A percentile compares a stretch with the other conserved stretches of the same genome.
These are phyloP conservation scores for Tenthredo amoena DNA, from an alignment of 2,888 invertebrate genomes.

Conservation along the genomic window DNA sequence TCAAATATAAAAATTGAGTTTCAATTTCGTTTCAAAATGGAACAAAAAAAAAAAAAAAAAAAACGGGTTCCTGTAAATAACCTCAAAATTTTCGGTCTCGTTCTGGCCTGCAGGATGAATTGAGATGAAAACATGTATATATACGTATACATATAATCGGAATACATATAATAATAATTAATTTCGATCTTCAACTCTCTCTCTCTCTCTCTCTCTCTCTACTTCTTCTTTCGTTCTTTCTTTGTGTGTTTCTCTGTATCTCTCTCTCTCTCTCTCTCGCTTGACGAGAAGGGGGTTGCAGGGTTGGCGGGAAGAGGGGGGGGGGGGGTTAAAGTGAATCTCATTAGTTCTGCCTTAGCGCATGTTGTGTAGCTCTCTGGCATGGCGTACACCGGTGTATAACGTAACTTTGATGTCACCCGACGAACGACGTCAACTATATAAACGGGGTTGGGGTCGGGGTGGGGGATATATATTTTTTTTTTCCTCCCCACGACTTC, in stretches of 20 bases:
- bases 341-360: constrained; percentile 71
- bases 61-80: too few species aligned
- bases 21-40: too few species aligned
- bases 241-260: background rate
- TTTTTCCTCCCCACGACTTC: background rate
- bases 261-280: background rate
- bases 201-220: background rate
- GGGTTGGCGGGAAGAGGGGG: background rate
- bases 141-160: background rate
- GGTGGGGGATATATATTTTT: background rate
- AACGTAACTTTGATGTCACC: constrained; percentile 55
- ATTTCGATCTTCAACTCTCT: background rate
- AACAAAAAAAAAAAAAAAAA: too few species aligned
- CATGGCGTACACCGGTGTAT: background rate
- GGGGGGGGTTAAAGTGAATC: constrained; percentile 74
- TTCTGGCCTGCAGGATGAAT: too few species aligned
- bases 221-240: background rate
- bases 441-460: background rate
- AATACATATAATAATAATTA: background rate
- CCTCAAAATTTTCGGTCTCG: too few species aligned
- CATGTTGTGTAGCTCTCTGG: background rate
- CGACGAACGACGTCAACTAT: constrained; percentile 20
- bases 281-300: background rate
- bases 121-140: too few species aligned
- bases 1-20: too few species aligned